Percentiles rank a stretch among this genome's conserved stretches.
Conservation (phyloP, 2,797 vertebrate species). For the Intellagama lesueurii region DNA sequence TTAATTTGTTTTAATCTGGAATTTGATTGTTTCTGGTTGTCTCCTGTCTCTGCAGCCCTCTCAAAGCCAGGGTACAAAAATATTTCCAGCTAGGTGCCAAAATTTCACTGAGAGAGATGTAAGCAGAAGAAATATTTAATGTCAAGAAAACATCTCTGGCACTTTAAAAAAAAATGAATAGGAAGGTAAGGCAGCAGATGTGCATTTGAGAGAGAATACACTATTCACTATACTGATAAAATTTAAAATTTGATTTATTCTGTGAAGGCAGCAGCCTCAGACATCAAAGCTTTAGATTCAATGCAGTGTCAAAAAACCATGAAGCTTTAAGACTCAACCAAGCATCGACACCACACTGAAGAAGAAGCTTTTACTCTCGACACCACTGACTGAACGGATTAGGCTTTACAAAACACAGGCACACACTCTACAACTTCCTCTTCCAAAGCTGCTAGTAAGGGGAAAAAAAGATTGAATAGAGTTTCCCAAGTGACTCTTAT, state of each 20-base stretch:
- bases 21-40: not conserved
- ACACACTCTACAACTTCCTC: not conserved
- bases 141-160: conserved; percentile 30
- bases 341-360: conserved; percentile 70
- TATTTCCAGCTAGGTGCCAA: not conserved
- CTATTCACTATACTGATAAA: conserved; percentile 55
- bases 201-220: conserved; percentile 41
- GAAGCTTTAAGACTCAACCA: conserved; percentile 72
- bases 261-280: conserved; percentile 65
- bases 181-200: conserved; percentile 28
- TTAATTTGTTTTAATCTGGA: not conserved
- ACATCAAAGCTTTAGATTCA: conserved; percentile 75
- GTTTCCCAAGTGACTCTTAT: conserved; percentile 59
- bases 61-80: conserved; percentile 18
- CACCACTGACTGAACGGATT: conserved; percentile 68
- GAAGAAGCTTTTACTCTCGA: conserved; percentile 71
- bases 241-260: conserved; percentile 73
- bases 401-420: conserved; percentile 36
- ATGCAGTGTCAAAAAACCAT: conserved; percentile 71
- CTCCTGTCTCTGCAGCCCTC: not conserved
- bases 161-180: conserved; percentile 24
- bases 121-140: conserved; percentile 51
- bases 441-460: conserved; percentile 58
- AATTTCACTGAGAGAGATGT: not conserved
- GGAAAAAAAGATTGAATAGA: conserved; percentile 64